Evolutionary conservation across 2,113 vertebrate genomes (phyloP), one percentile per base, ranked within the genome.

Genomic region (Cairina moschata): DNA sequence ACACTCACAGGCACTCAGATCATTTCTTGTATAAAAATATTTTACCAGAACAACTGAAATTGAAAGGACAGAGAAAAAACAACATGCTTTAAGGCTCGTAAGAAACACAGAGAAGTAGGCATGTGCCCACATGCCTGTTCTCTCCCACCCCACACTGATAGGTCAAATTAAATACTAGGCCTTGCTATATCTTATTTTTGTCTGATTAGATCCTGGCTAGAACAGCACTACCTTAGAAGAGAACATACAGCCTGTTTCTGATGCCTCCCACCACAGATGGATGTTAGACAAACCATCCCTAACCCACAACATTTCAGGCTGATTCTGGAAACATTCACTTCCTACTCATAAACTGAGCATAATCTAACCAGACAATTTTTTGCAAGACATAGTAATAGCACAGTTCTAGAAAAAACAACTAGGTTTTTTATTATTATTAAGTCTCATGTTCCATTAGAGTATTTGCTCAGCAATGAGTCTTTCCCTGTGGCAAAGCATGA

Each of bases 141-240:
- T 1, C 8, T 8, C 8, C 7, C 9, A 3, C 12, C n/a, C 32
- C 58, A 56, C 26, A 48, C 8, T 12, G 34, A 17, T 0, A 25
- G 31, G n/a, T 48, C n/a, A 81, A 88, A 68, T n/a, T 46, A 91
- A 76, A 32, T 23, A 78, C 28, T 36, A 66, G 21, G 28, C 21
- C 32, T 78, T 54, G 66, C 28, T 42, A 1, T 13, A 31, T 4
- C 31, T 36, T 18, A 69, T 22, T 52, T 76, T 23, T 8, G 38
- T 25, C 71, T 1, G 1, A 82, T 44, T 68, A 89, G 5, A 25
- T 73, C 54, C 69, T 7, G 8, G 21, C 34, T 82, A 48, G 46
- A 84, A 3, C 5, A 72, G 52, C 2, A 67, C 65, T 17, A 73
- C 15, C 34, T 40, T 14, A 11, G 22, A 83, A 84, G 46, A 80